Base-by-base conservation (phyloP, 2,113 vertebrate species). In the Rhombomys opimus region DNA sequence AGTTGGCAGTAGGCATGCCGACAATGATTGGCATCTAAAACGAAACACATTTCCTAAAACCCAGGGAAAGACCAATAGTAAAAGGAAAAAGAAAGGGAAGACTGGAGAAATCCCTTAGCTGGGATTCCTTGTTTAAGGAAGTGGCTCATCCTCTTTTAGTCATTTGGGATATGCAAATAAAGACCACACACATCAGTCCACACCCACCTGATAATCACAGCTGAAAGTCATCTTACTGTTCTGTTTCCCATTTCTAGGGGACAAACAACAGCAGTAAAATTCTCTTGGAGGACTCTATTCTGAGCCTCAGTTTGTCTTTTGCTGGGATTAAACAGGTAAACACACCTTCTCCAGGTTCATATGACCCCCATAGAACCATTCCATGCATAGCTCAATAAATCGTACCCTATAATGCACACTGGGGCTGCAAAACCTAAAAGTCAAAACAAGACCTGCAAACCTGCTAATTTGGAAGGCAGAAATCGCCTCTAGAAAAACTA, bases 351-450 rank as follows among this genome's bases (percentile, higher is more conserved):
- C 59, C 59, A 91, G 87, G 92, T 41, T 89, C 13, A 80, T 76
- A 54, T 73, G 78, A 57, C 17, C 12, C 54, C 4, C n/a, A 54
- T 76, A 87, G 50, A 91, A 32, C 12, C 78, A 80, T 75, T 87
- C 38, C 94, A 89, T 57, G 59, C 1, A 78, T 8, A 68, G 54
- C 4, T 23, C 61, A n/a, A 70, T 77, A 52, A 78, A 73, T 70
- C 67, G 90, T 93, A 86, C 67, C 73, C 94, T 92, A 20, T 73
- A 93, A 91, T 84, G 72, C 80, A 92, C 61, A 38, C n/a, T 73
- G 13, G 87, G 35, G 50, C 5, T 94, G 2, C 81, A 95, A 95
- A 84, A 38, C 46, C 68, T 59, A 87, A 70, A 67, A 68, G n/a
- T 70, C 32, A 70, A 93, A 89, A 73, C 52, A 70, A 96, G 93